Evolutionary conservation across 1,140 invertebrate species (phyloP).

Genomic region (Cotesia glomerata): DNA sequence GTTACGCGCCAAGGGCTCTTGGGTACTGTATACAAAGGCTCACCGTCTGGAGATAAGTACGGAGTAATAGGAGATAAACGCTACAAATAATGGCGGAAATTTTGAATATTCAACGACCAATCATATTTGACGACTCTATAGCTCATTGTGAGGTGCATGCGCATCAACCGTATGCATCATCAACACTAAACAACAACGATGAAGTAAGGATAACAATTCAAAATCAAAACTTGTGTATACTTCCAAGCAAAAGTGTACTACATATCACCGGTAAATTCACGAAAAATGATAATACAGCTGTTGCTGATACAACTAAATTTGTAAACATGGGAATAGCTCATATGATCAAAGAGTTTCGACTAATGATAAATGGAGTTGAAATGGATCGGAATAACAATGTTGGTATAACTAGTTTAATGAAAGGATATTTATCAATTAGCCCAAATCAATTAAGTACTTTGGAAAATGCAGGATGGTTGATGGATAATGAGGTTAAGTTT

Average conservation of each 20-base stretch:
- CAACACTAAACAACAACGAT: not conserved
- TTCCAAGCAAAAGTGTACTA: constrained; percentile 27
- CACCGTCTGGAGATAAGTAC: too few relatives aligned
- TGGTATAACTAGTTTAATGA: constrained; percentile 54
- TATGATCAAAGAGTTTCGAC: constrained; percentile 60
- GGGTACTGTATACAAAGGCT: too few relatives aligned
- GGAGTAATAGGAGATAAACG: too few relatives aligned
- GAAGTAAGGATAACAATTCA: constrained; percentile 15
- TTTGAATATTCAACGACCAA: constrained; percentile 33
- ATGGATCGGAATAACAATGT: constrained; percentile 56
- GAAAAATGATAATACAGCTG: constrained; percentile 2
- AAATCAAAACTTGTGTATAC: constrained; percentile 52
- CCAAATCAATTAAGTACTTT: too few relatives aligned
- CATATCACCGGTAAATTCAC: not conserved
- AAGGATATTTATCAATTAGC: constrained; percentile 46
- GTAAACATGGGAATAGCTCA: constrained; percentile 52
- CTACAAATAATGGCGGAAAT: constrained; percentile 1
- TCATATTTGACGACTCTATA: constrained; percentile 38
- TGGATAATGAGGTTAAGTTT: constrained; percentile 27
- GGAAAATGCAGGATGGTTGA: too few relatives aligned
- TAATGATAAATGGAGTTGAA: constrained; percentile 57
- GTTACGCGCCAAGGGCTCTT: too few relatives aligned
- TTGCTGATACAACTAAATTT: constrained; percentile 26
- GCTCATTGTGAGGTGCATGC: constrained; percentile 47
- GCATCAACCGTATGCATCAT: not conserved